Percentiles rank a stretch among this genome's conserved stretches.
These are phyloP conservation scores for Bombus turneri DNA, from an alignment of 1,140 invertebrate genomes.

Conservation along the genomic window DNA sequence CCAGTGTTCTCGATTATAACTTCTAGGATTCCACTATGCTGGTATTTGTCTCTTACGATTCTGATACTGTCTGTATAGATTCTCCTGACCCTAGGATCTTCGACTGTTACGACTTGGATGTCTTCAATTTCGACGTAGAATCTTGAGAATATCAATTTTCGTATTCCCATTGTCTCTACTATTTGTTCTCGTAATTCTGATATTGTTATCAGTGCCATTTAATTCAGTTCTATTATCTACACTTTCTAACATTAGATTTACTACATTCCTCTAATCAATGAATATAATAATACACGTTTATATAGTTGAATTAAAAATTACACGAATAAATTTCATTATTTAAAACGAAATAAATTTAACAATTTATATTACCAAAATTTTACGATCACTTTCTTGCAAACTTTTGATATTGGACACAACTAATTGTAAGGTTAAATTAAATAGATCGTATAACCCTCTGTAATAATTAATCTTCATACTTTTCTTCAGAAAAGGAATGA, in stretches of 20 bases:
- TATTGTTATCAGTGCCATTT: neutral
- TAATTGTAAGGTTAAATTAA: no score
- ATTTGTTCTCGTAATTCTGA: neutral
- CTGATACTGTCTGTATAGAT: neutral
- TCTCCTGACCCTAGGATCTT: neutral
- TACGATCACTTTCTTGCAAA: no score
- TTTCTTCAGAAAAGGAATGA: no score
- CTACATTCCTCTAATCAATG: neutral
- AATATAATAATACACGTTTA: no score
- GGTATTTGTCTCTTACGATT: neutral
- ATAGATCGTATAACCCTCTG: no score
- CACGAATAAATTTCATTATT: neutral
- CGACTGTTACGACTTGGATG: neutral
- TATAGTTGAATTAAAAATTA: neutral
- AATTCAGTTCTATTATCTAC: neutral
- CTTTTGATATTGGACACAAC: no score
- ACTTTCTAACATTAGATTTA: neutral
- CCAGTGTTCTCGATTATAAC: neutral
- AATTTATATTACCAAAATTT: no score
- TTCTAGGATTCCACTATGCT: neutral
- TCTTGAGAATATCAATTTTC: neutral
- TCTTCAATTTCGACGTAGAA: slow-evolving; percentile 5
- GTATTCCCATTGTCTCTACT: neutral
- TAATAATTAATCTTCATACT: no score
- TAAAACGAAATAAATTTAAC: no score